phyloP scores from a whole-genome alignment of 2,888 invertebrate species.

The Lasiommata megera region DNA sequence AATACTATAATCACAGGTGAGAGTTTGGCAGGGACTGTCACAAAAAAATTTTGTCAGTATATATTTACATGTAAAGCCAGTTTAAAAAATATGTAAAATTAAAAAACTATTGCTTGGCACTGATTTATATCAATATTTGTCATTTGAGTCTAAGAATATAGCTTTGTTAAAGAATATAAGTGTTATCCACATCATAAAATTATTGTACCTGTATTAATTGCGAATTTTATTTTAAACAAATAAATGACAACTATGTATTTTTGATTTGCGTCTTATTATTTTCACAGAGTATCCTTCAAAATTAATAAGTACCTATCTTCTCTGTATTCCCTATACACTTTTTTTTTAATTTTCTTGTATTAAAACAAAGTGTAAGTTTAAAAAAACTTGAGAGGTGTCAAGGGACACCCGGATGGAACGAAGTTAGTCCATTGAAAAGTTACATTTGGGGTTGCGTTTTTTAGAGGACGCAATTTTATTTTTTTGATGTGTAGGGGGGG shows the following conservation, averaged over 20 bases:
- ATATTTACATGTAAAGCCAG: neutral
- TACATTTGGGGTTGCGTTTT: too few relatives aligned
- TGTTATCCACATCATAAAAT: slow-evolving; percentile 45
- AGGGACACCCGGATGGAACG: too few relatives aligned
- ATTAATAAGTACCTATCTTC: too few relatives aligned
- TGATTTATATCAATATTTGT: slow-evolving; percentile 29
- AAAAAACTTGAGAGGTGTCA: too few relatives aligned
- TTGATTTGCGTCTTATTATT: slow-evolving; percentile 43
- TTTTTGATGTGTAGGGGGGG: too few relatives aligned
- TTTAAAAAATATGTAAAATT: neutral
- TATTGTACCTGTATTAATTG: slow-evolving; percentile 68
- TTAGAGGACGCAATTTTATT: too few relatives aligned
- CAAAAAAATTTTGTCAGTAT: neutral
- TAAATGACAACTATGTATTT: slow-evolving; percentile 71
- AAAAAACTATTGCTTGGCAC: slow-evolving; percentile 36
- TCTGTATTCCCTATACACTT: too few relatives aligned
- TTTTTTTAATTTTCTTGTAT: too few relatives aligned
- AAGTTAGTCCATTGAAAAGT: too few relatives aligned
- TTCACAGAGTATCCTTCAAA: neutral
- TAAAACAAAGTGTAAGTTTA: too few relatives aligned
- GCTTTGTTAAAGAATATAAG: slow-evolving; percentile 61
- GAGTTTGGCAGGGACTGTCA: too few relatives aligned
- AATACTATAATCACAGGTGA: too few relatives aligned
- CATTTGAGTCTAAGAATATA: slow-evolving; percentile 42
- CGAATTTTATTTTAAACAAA: slow-evolving; percentile 56